A percentile compares a stretch with the other conserved stretches of the same genome.
These are phyloP conservation scores for Centropyge bicolor DNA, from an alignment of 2,797 vertebrate genomes.

Conservation along the genomic window DNA sequence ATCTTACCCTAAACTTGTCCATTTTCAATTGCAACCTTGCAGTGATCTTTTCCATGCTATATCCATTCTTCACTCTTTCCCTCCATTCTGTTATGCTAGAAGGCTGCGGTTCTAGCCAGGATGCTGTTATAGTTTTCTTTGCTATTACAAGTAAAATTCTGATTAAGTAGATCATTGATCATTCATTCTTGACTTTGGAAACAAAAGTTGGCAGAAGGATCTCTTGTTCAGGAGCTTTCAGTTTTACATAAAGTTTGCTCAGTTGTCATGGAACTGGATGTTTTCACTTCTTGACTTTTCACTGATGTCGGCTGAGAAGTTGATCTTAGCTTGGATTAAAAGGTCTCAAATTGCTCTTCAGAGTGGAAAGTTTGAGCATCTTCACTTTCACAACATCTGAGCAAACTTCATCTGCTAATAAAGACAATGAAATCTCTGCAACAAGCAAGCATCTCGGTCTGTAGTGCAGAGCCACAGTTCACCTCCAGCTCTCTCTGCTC, in stretches of 20 bases:
- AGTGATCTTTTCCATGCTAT: no score
- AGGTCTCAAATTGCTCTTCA: neutral
- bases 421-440: neutral
- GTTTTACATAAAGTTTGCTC: neutral
- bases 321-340: neutral
- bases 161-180: no score
- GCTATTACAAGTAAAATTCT: no score
- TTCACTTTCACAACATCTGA: no score
- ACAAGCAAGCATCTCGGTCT: neutral
- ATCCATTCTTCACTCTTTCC: no score
- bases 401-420: no score
- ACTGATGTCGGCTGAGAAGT: neutral
- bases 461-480: no score
- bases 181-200: neutral
- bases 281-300: neutral
- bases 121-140: no score
- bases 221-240: neutral
- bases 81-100: no score
- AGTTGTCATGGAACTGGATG: neutral
- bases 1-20: no score
- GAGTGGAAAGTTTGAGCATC: neutral
- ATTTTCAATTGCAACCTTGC: no score
- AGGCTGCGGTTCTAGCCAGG: no score
- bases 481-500: neutral
- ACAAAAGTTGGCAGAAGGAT: neutral